Base-by-base conservation (phyloP, 2,888 invertebrate species). In the Tigriopus californicus region DNA sequence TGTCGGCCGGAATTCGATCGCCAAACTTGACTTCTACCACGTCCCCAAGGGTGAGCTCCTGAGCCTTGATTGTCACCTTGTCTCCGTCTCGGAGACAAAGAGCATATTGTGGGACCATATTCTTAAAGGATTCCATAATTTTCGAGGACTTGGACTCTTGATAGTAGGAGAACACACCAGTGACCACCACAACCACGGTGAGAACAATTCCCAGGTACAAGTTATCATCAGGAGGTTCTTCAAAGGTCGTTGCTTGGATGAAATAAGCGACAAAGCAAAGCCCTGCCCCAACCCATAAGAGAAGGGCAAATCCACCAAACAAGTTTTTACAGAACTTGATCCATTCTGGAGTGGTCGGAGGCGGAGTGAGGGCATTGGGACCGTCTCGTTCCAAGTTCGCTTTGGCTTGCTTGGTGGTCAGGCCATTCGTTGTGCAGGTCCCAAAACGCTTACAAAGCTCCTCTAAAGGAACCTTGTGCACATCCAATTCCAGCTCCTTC, bases 401-500 rank as follows among this genome's bases (percentile, higher is more conserved):
- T 2, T 73, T 71, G 0, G 82, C 86, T 65, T 74, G 73, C 5
- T 69, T 70, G 41, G 71, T 70, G 0, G 78, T 77, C 62, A 86
- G 68, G 13, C 86, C 86, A 20, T 62, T 61, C 47, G 62, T 62
- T 20, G 63, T 62, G 48, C 62, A 62, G 52, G 63, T 63, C 33
- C 61, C 61, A 25, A 64, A 62, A 22, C 64, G 60, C 77, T 86
- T 85, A 77, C 90, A 94, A 67, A 98, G 79, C 77, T 97, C 95
- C 74, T 97, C 94, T 67, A 92, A 81, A 71, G 92, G 80, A 74
- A 98, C 85, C 80, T 89, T 92, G 77, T 98, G 98, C 77, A 85
- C 94, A 76, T 98, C 97, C 76, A 97, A 94, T 76, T 92, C 90
- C 80, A 97, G 82, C 80, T 97, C 97, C 78, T 95, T 92, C 77